phyloP scores from a whole-genome alignment of 2,113 vertebrate genomes.

The Peromyscus californicus region DNA sequence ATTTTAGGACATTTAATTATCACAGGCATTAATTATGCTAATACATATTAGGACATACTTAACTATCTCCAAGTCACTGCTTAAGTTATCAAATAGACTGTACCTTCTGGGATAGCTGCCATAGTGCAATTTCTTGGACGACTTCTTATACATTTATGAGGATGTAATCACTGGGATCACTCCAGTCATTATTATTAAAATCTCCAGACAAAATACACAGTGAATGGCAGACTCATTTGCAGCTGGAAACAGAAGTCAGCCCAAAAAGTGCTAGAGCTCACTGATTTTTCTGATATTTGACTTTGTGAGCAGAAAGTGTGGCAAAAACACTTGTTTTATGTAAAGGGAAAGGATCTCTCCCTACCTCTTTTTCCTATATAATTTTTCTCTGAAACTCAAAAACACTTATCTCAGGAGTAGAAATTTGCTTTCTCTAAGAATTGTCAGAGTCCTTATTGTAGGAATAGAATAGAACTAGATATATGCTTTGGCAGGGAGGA shows the following conservation, averaged over 20 bases:
- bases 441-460: background rate
- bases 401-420: background rate
- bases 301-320: background rate
- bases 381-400: slow-evolving; percentile 16
- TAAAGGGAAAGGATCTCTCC: background rate
- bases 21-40: background rate
- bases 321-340: background rate
- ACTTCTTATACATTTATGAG: slow-evolving; percentile 13
- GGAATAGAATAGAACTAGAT: background rate
- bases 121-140: background rate
- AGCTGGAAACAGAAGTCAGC: slow-evolving; percentile 33
- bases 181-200: slow-evolving; percentile 38
- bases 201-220: slow-evolving; percentile 23
- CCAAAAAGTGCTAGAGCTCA: background rate
- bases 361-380: background rate
- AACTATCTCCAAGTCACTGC: background rate
- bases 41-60: background rate
- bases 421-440: slow-evolving; percentile 37
- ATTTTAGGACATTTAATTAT: slow-evolving; percentile 32
- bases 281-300: slow-evolving; percentile 23
- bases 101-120: background rate
- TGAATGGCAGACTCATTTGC: slow-evolving; percentile 52
- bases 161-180: slow-evolving; percentile 4
- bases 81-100: background rate
- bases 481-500: background rate